Percentiles rank a stretch among this genome's conserved stretches.
Conservation (phyloP, 2,888 invertebrate genomes). For the Agelastica alni region DNA sequence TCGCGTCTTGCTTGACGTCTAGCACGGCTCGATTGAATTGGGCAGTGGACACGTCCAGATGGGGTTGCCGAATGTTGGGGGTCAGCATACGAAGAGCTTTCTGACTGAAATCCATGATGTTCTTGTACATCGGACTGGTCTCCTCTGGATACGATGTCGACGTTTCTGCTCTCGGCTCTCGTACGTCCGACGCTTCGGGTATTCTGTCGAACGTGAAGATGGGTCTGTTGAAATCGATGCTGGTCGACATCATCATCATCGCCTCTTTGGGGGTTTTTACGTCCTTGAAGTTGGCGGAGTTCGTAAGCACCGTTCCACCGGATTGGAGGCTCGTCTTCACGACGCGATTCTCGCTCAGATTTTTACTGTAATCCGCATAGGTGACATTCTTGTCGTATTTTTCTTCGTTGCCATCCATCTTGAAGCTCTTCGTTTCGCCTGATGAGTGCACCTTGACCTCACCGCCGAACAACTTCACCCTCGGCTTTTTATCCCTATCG, state of each 20-base stretch:
- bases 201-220: constrained; percentile 36
- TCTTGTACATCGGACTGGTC: constrained; percentile 40
- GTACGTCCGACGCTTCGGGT: not conserved
- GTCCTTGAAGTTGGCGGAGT: constrained; percentile 49
- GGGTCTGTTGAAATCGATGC: constrained; percentile 44
- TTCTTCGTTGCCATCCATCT: constrained; percentile 50
- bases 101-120: constrained; percentile 56
- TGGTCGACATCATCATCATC: constrained; percentile 50
- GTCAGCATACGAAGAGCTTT: constrained; percentile 55
- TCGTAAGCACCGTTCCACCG: constrained; percentile 71
- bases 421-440: constrained; percentile 67
- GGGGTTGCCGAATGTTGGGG: constrained; percentile 54
- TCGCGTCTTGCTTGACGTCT: constrained; percentile 10
- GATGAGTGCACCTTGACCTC: constrained; percentile 76
- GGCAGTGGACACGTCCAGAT: constrained; percentile 45
- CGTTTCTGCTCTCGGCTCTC: constrained; percentile 11
- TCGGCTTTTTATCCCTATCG: constrained; percentile 49
- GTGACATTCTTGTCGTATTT: constrained; percentile 37
- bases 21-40: constrained; percentile 19
- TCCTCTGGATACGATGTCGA: constrained; percentile 19
- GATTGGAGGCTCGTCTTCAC: constrained; percentile 82
- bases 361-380: constrained; percentile 46
- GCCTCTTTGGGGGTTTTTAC: constrained; percentile 44
- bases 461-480: constrained; percentile 74
- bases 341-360: constrained; percentile 63